Evolutionary conservation across 1,140 invertebrate species (phyloP), one percentile per base, ranked within the genome.

Genomic region (Arion vulgaris): DNA sequence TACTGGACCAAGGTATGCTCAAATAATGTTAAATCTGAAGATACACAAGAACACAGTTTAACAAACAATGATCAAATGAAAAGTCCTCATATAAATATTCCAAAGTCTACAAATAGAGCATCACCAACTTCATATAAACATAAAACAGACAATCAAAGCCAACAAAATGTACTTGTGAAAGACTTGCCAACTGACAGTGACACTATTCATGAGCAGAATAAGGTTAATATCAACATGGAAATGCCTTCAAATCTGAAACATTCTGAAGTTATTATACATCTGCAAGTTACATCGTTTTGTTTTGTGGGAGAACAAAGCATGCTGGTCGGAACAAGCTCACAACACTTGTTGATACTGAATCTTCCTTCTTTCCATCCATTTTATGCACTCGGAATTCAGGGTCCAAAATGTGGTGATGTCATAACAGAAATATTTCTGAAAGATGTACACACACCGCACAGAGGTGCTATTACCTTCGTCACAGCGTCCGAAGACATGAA

Each of bases 271-370:
- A 26, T n/a, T 39, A 45, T 75, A 7, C 73, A 41, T 26, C 5
- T 53, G 32, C 39, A 51, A 53, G 49, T 75, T 32, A 53, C 73
- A n/a, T 51, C 80, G 5, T 0, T 74, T 9, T 73, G 80, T 62
- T 81, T 53, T 69, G 39, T 74, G 11, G 71, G 80, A 17, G 80
- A 81, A 17, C 45, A 74, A 28, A 26, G 38, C 34, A 39, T 81
- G 13, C 36, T 72, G 1, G 23, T 74, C 0, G 80, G 80, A 9
- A 81, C 80, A 7, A 23, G 7, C 28, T 38, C 41, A 17, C 39
- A 71, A 34, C 80, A 81, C 32, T 7, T 81, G 15, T 26, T 73
- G 49, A 11, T 72, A 15, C 2, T 81, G 19, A 38, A 19, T 15
- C 11, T 81, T 26, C 68, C 68, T 28, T 0, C 23, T 15, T 74